These are phyloP conservation scores for Paedocypris micromegethes DNA, from an alignment of 2,797 vertebrate genomes.

Conservation along the genomic window DNA sequence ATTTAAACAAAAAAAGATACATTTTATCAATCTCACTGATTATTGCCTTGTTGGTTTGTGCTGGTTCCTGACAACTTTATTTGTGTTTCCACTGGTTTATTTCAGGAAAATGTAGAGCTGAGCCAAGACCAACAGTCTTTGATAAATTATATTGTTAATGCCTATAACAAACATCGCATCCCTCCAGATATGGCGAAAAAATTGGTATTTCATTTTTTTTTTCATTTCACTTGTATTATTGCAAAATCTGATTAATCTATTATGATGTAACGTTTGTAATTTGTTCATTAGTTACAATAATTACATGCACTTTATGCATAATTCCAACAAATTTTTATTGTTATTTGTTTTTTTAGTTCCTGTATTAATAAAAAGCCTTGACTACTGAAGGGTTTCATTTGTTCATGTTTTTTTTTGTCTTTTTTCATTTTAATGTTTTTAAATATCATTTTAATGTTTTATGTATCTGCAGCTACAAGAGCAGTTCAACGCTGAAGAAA, in stretches of 20 bases:
- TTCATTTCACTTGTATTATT: not conserved
- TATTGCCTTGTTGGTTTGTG: no score
- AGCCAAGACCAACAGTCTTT: slow-evolving; percentile 81
- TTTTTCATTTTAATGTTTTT: not conserved
- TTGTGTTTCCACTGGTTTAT: slow-evolving; percentile 46
- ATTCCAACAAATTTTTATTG: no score
- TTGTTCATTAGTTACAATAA: no score
- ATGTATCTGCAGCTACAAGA: slow-evolving; percentile 77
- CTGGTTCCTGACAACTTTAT: no score
- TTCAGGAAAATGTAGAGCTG: slow-evolving; percentile 86
- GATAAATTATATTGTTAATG: slow-evolving; percentile 81
- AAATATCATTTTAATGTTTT: slow-evolving; percentile 1
- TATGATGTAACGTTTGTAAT: no score
- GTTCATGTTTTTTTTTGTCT: no score
- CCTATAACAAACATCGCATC: slow-evolving; percentile 87
- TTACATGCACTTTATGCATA: no score
- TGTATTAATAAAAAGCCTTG: no score
- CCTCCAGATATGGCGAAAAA: slow-evolving; percentile 91
- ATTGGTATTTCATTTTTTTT: slow-evolving; percentile 70
- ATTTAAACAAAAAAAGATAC: no score
- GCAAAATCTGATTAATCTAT: no score
- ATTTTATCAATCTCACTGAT: not conserved
- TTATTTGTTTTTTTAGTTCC: no score
- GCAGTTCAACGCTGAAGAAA: slow-evolving; percentile 88
- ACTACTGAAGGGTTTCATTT: no score